Evolutionary conservation across 2,797 vertebrate species (phyloP).

Genomic region (Mormyrus hasselquistii): DNA sequence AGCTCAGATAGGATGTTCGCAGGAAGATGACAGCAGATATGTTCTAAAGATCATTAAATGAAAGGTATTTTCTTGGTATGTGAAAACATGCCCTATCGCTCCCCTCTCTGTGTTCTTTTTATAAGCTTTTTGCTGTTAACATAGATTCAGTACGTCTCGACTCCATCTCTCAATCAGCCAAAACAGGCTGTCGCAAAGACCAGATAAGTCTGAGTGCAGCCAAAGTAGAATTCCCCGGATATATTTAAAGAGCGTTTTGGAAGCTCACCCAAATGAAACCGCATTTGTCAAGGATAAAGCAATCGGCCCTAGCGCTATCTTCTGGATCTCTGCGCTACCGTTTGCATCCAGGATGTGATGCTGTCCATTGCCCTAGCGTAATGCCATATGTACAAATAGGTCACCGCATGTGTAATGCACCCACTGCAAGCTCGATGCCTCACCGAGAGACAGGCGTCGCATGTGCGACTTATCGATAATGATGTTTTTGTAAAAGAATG

Average conservation of each 20-base stretch:
- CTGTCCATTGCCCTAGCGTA: background rate
- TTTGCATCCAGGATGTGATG: background rate
- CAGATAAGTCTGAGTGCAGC: background rate
- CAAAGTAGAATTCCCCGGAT: background rate
- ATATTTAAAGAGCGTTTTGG: slow-evolving; percentile 1
- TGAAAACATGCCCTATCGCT: background rate
- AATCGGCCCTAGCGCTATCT: background rate
- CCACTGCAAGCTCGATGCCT: background rate
- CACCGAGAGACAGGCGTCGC: background rate
- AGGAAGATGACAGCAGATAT: background rate
- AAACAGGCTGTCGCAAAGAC: background rate
- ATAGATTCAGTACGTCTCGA: background rate
- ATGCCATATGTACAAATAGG: slow-evolving; percentile 13
- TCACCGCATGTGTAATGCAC: background rate
- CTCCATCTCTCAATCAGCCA: slow-evolving; percentile 3
- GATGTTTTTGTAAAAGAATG: background rate
- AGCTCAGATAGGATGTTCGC: background rate
- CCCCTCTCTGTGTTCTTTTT: background rate
- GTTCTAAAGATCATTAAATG: background rate
- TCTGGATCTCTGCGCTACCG: background rate
- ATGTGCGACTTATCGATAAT: background rate
- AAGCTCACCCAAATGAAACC: background rate
- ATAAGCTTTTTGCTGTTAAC: background rate
- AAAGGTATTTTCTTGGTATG: background rate
- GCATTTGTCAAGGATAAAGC: background rate